Base-by-base conservation (phyloP, 2,888 invertebrate genomes). In the Drosophila mimetica region DNA sequence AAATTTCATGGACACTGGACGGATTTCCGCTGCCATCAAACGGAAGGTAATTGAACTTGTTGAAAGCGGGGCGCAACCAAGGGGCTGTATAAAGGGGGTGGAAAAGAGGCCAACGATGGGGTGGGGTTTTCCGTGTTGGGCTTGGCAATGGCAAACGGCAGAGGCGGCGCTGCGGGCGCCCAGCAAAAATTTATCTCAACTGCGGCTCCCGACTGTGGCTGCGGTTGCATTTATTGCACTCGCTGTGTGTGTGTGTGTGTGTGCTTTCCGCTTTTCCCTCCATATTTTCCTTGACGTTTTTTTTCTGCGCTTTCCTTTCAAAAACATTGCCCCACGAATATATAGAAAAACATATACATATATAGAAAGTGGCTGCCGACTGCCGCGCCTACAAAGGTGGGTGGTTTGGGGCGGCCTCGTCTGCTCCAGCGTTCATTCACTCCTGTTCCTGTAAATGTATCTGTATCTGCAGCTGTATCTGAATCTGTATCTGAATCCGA, bases 1-100 rank as follows among this genome's bases (percentile, higher is more conserved):
- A 95, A 91, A 94, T 96, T 90, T 93, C 94, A 74, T 96, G 96
- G 96, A 93, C 94, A 74, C 92, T 96, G 86, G 96, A 96, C 90
- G 95, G 95, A 78, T 95, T 95, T 92, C 93, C 95, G 79, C 92
- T 96, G 82, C 95, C 95, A 83, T 94, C 92, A 84, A 92, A 92
- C 89, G 92, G 92, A 91, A 92, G 92, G 92, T 92, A 92, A 91
- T 90, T 91, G 90, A 91, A 91, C 92, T 90, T 89, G 86, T 88
- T 88, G 82, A 89, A 84, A 85, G 72, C n/a, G 39, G 64, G 44
- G 39, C 32, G n/a, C 39, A 14, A 6, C 36, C 5, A 18, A 11
- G 44, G 18, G 39, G 51, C 2, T 28, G 32, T 20, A 50, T 9
- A n/a, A 11, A 34, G 41, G 34, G 53, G n/a, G 14, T 9, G 34